These are phyloP conservation scores for Rhagoletis pomonella DNA, from an alignment of 1,140 invertebrate species.

Conservation along the genomic window DNA sequence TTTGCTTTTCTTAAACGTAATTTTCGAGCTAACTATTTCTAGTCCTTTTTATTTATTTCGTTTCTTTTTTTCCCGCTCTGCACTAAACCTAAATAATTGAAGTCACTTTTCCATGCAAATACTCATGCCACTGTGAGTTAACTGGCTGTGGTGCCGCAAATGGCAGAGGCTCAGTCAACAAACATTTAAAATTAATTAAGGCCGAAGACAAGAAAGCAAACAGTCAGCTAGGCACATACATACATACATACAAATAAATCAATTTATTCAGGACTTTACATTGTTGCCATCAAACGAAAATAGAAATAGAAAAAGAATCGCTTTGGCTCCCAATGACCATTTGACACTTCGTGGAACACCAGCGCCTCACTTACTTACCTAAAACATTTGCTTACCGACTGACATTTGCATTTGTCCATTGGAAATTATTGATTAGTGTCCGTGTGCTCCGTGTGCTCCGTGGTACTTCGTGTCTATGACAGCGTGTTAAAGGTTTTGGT, in stretches of 20 bases:
- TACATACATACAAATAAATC: background rate
- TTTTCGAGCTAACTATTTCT: background rate
- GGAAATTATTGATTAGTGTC: constrained; percentile 43
- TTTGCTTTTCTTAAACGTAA: too few relatives aligned
- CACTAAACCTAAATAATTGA: background rate
- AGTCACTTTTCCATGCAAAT: constrained; percentile 29
- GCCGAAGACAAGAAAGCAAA: background rate
- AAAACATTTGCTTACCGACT: background rate
- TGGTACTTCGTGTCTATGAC: constrained; percentile 25
- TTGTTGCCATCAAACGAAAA: background rate
- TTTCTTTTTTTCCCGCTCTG: background rate
- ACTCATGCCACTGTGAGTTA: background rate
- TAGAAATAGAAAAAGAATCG: background rate
- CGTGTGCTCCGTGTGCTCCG: background rate
- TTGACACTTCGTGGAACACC: constrained; percentile 36
- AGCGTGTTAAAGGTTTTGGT: constrained; percentile 45
- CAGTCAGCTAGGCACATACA: too few relatives aligned
- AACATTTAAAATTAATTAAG: constrained; percentile 52
- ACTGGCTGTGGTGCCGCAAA: background rate
- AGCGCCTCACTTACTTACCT: background rate
- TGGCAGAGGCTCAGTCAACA: constrained; percentile 15
- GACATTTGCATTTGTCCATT: background rate
- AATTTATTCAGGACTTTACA: too few relatives aligned
- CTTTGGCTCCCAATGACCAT: constrained; percentile 11
- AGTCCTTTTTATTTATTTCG: background rate